A percentile compares a stretch with the other conserved stretches of the same genome.
phyloP scores from a whole-genome alignment of 2,888 invertebrate species.

The Diplolepis rosae region DNA sequence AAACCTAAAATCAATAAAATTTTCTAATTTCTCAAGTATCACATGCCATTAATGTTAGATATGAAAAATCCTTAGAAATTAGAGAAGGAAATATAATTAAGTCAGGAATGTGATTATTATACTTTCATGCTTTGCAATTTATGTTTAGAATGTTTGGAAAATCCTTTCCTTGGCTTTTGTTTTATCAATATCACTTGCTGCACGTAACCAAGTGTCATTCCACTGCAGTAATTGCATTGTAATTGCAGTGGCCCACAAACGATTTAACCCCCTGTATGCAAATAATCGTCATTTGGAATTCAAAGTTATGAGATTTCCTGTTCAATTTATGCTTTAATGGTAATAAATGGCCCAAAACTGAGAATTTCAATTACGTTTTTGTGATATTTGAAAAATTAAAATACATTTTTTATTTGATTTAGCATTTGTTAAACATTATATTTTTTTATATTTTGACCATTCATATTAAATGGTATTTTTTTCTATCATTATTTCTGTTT shows the following conservation, averaged over 20 bases:
- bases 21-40: no score
- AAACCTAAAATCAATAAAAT: no score
- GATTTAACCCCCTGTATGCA: background rate
- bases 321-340: background rate
- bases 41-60: no score
- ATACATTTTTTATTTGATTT: background rate
- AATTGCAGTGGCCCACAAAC: background rate
- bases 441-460: no score
- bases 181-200: background rate
- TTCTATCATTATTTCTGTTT: no score
- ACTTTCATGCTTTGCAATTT: background rate
- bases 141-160: background rate
- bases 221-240: conserved; percentile 4
- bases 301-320: background rate
- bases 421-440: no score
- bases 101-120: background rate
- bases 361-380: no score
- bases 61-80: no score
- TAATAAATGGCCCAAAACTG: background rate
- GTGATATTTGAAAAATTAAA: background rate
- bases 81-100: background rate
- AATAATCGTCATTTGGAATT: background rate
- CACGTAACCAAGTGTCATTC: conserved; percentile 12
- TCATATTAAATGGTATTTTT: no score
- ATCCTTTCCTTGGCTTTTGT: conserved; percentile 16